Conservation (phyloP, 2,113 vertebrate species). For the Crotalus tigris region DNA sequence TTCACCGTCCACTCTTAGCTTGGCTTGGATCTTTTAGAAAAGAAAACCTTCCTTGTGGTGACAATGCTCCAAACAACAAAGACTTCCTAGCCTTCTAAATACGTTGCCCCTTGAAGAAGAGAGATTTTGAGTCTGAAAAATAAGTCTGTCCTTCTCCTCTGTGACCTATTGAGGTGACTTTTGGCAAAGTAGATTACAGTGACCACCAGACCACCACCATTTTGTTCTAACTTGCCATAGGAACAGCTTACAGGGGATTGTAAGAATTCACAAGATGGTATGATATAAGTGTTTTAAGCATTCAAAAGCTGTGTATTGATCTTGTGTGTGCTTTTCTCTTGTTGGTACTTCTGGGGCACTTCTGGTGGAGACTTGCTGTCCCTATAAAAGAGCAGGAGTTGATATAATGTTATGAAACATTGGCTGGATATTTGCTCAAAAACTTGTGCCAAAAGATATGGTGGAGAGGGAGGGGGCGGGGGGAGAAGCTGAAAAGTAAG, state of each 20-base stretch:
- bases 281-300: background rate
- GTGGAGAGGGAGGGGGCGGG: background rate
- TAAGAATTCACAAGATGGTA: background rate
- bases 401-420: conserved; percentile 4
- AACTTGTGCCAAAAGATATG: background rate
- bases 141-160: background rate
- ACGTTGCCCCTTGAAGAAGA: background rate
- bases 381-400: background rate
- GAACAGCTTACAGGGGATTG: background rate
- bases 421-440: background rate
- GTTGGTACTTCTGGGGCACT: background rate
- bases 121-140: background rate
- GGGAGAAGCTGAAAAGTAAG: conserved; percentile 5
- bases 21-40: background rate
- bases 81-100: background rate
- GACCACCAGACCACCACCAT: background rate
- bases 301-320: background rate
- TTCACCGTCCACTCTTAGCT: background rate
- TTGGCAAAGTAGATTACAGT: background rate
- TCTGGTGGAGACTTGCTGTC: background rate
- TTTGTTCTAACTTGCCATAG: too few relatives aligned
- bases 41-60: background rate
- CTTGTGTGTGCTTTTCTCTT: background rate
- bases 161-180: background rate
- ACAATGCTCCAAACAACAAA: background rate